Conservation (phyloP, 2,888 invertebrate species). For the Holacanthella duospinosa region DNA sequence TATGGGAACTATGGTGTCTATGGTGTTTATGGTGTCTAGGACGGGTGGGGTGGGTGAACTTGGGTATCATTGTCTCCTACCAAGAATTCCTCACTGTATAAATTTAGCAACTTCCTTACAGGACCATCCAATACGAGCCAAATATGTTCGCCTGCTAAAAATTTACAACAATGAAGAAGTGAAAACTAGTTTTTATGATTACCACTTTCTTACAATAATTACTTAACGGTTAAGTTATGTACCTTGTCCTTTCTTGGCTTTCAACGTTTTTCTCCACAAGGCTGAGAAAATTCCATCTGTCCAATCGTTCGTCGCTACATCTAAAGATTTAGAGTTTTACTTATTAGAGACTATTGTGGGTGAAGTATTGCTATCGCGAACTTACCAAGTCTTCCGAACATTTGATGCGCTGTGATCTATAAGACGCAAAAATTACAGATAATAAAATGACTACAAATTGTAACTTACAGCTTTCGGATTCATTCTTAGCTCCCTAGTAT, state of each 20-base stretch:
- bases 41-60: too few species aligned
- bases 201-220: too few species aligned
- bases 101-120: too few species aligned
- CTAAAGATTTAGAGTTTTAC: constrained; percentile 41
- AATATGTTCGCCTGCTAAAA: constrained; percentile 59
- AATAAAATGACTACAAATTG: background rate
- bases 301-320: constrained; percentile 97
- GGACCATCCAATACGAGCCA: constrained; percentile 95
- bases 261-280: constrained; percentile 86
- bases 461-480: constrained; percentile 80
- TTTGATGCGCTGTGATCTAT: constrained; percentile 71
- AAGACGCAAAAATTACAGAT: background rate
- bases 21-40: too few species aligned
- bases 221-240: too few species aligned
- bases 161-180: background rate
- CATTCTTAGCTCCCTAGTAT: constrained; percentile 81
- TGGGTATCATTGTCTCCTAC: too few species aligned
- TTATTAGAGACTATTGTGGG: background rate
- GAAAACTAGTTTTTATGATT: background rate
- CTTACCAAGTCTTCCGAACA: constrained; percentile 72
- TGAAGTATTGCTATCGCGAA: too few species aligned
- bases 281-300: constrained; percentile 97
- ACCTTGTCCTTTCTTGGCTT: constrained; percentile 57
- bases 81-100: too few species aligned
- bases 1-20: too few species aligned